Conservation (phyloP, 2,888 invertebrate genomes). For the Ditula angustiorana region DNA sequence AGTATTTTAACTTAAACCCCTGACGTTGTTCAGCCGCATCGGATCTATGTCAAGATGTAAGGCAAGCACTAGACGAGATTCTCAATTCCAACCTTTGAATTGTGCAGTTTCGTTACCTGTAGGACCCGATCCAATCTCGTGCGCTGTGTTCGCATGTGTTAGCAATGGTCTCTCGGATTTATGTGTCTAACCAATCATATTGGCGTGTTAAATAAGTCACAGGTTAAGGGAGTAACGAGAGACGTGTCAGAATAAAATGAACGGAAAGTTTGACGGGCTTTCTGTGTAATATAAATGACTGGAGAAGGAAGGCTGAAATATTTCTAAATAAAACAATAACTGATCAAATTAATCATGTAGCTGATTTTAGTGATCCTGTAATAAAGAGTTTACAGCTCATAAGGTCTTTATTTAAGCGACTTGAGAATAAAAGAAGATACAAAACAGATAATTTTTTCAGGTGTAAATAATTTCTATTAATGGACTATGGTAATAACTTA, state of each 20-base stretch:
- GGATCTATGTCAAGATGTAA: slow-evolving; percentile 30
- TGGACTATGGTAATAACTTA: no score
- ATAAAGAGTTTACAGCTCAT: no score
- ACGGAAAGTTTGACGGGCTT: neutral
- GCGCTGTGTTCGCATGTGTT: slow-evolving; percentile 30
- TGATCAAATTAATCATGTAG: no score
- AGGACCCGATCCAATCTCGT: slow-evolving; percentile 37
- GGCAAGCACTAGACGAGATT: slow-evolving; percentile 38
- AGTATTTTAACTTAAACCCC: neutral
- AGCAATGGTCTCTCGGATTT: slow-evolving; percentile 30
- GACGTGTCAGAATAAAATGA: neutral
- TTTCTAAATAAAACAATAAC: no score
- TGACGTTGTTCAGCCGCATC: slow-evolving; percentile 6
- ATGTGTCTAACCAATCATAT: slow-evolving; percentile 31
- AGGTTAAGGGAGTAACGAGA: neutral
- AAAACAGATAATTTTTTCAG: no score
- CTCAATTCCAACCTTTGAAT: slow-evolving; percentile 38
- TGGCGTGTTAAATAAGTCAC: slow-evolving; percentile 22
- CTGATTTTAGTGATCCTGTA: no score
- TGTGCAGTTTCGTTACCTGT: slow-evolving; percentile 36
- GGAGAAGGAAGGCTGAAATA: neutral
- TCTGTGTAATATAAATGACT: neutral
- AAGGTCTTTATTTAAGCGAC: no score
- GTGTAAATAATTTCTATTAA: no score
- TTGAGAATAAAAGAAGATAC: no score